Base-by-base conservation (phyloP, 2,797 vertebrate species). In the Gallirallus australis region DNA sequence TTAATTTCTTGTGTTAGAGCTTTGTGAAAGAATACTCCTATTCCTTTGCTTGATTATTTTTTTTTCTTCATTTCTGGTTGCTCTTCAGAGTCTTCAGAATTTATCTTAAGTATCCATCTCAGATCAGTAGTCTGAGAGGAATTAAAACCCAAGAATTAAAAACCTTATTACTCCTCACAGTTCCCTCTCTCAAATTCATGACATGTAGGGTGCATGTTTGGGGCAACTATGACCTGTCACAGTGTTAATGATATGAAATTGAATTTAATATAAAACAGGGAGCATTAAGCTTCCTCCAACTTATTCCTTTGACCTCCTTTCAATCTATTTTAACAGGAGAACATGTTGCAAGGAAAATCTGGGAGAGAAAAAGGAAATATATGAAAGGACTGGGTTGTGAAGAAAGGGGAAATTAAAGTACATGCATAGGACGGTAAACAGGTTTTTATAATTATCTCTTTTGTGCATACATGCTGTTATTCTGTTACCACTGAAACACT, bases 1-100 rank as follows among this genome's bases (percentile, higher is more conserved):
- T 97, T 95, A 95, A 94, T 93, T 95, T 96, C 86, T 94, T 87
- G 17, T 76, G 8, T 81, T 63, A 76, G 48, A 59, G 57, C 12
- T 72, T 66, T 76, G 31, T 83, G 53, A 91, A 86, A 90, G 56
- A 92, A 63, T n/a, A 50, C 19, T 89, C 45, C 28, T 61, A 48
- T 82, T 94, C n/a, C 78, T 30, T 21, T 91, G 9, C 59, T 84
- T 78, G 11, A 39, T 91, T 69, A 35, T 14, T 57, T 93, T 24
- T 80, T 57, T 83, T 80, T 39, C 30, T 86, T 89, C 14, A 37
- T 28, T 92, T 69, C 66, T 37, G 1, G 3, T 82, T 79, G 53
- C 18, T 89, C 15, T 75, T 96, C 15, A 50, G 25, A 82, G 24
- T 56, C 35, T 52, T 70, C 45, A 83, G 61, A 61, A 72, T 83